Evolutionary conservation across 1,140 invertebrate genomes (phyloP), one percentile per base, ranked within the genome.

Genomic region (Apocrypta bakeri): DNA sequence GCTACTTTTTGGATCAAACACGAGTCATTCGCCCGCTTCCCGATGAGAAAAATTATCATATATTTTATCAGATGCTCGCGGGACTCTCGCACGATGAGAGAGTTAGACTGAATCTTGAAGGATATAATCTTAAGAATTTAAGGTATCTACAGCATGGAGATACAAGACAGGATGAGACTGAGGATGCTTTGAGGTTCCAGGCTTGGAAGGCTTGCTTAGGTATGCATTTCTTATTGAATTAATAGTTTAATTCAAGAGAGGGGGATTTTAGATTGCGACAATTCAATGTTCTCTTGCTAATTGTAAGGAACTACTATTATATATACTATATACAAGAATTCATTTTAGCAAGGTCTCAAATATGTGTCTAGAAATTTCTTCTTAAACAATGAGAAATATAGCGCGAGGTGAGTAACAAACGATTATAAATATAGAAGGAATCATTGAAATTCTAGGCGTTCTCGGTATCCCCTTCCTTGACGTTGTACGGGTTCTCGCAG

Each of bases 11-110:
- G 84, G 97, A 99, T 89, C 97, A 98, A 92, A 98, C 97, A 37
- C 94, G 98, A 76, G 97, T 98, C 21, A 97, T 98, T 81, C 93
- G 95, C 37, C 97, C 97, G 7, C 92, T 97, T 84, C 93, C 95
- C 11, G 95, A 96, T 87, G 98, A 98, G 92, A 98, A 98, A 88
- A 99, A 98, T 92, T 99, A 98, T 90, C 98, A 99, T 89, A 98
- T 99, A 88, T 99, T 99, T 93, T 99, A 99, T 92, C 98, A 99
- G 92, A 96, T 99, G 96, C 92, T 99, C 31, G 97, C 97, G 21
- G 98, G 98, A 4, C 93, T 99, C 1, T 95, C 95, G 17, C 91
- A 94, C 69, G 97, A 98, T 85, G 98, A 98, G 92, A 94, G 97
- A 93, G 94, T 94, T 0, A 97, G 96, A 91, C 92, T 98, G 1